Evolutionary conservation across 1,140 invertebrate species (phyloP), one percentile per base, ranked within the genome.

Genomic region (Pseudomyrmex cubaensis): DNA sequence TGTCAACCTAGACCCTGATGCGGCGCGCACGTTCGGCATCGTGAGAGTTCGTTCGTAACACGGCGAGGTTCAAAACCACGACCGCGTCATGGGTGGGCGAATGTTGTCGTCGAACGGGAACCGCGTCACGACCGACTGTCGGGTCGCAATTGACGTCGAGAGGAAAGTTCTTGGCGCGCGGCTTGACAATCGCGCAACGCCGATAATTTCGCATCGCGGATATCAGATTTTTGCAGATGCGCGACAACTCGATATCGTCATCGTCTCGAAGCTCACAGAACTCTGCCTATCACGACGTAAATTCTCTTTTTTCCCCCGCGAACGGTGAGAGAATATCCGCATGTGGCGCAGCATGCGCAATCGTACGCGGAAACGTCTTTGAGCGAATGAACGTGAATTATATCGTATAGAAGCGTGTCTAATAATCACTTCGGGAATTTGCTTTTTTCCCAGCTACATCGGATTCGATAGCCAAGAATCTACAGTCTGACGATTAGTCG

Each of bases 81-180:
- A 56, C 25, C 54, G 50, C 73, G 44, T 67, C 67, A 73, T 84
- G 86, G 82, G 82, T 87, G 86, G 86, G 85, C 85, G 78, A 80
- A 85, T 70, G 46, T 83, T 72, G 72, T 76, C 35, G 35, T 35
- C 72, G 84, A 73, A 85, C 84, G 67, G 80, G 76, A 84, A 44
- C 73, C 73, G 59, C 73, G 77, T 77, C 77, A 83, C 64, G 84
- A 85, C 61, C 52, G 52, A 59, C 64, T 82, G 64, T 66, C 61
- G 52, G 52, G 8, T 77, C 74, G 52, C 74, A 48, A 77, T 67
- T 78, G 70, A 62, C 70, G 12, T 48, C 12, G 35, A 59, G 46
- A 50, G 50, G 59, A 22, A 17, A 63, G 50, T 63, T 44, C 69
- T 48, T 57, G 2, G 35, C 56, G 20, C 25, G 44, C 22, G 13